Conservation (phyloP, 2,113 vertebrate genomes). For the Ceyx cyanopectus region DNA sequence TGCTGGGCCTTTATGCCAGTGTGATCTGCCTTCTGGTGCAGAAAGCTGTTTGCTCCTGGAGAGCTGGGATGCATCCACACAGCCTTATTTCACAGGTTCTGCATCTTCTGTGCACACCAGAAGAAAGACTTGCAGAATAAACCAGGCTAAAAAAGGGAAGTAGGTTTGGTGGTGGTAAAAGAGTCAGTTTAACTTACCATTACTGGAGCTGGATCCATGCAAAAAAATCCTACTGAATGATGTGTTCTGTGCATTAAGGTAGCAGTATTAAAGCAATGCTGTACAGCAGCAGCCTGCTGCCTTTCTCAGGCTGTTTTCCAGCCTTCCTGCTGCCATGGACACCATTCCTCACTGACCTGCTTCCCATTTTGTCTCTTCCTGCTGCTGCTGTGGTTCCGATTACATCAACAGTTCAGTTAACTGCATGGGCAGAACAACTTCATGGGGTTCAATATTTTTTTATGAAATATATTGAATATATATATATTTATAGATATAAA, state of each 20-base stretch:
- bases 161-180: not conserved
- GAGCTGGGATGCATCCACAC: not conserved
- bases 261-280: not conserved
- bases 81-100: not conserved
- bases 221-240: not conserved
- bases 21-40: not conserved
- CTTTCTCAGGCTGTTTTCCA: not conserved
- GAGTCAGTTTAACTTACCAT: not conserved
- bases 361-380: not conserved
- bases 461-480: not conserved
- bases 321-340: not conserved
- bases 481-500: not conserved
- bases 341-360: not conserved
- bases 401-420: not conserved
- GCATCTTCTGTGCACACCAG: not conserved
- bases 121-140: not conserved
- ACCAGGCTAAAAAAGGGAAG: not conserved
- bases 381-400: not conserved
- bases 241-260: not conserved
- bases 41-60: not conserved
- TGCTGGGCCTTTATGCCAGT: not conserved
- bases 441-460: not conserved
- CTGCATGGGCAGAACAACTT: not conserved
- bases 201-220: not conserved
- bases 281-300: not conserved